These are phyloP conservation scores for Monochamus alternatus DNA, from an alignment of 2,888 invertebrate species.

Conservation along the genomic window DNA sequence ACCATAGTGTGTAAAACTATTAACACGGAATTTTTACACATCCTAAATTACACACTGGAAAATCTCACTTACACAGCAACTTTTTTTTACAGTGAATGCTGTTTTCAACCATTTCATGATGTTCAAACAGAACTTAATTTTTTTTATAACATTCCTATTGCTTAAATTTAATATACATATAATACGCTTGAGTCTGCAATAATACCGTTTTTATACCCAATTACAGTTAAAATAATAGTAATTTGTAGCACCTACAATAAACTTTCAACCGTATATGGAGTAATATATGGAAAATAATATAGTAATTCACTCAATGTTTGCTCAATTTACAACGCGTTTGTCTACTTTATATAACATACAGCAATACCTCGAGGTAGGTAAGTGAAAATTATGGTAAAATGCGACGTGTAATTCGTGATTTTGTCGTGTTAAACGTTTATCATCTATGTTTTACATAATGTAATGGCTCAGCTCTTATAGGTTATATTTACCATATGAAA, in stretches of 20 bases:
- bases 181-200: too few relatives aligned
- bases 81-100: too few relatives aligned
- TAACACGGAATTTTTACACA: too few relatives aligned
- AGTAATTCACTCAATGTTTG: not conserved
- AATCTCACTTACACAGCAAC: too few relatives aligned
- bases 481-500: conserved; percentile 27
- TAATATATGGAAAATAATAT: conserved; percentile 7
- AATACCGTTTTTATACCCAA: too few relatives aligned
- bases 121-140: too few relatives aligned
- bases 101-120: too few relatives aligned
- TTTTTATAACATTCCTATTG: too few relatives aligned
- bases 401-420: conserved; percentile 25
- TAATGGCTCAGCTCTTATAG: conserved; percentile 4
- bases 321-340: conserved; percentile 16
- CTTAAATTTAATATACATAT: too few relatives aligned
- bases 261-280: not conserved
- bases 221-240: not conserved
- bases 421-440: conserved; percentile 27
- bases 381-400: conserved; percentile 33
- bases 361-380: conserved; percentile 12
- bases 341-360: conserved; percentile 18
- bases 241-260: not conserved
- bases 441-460: conserved; percentile 19
- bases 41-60: too few relatives aligned
- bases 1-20: too few relatives aligned